phyloP scores from a whole-genome alignment of 2,113 vertebrate genomes.

The Athene cunicularia region DNA sequence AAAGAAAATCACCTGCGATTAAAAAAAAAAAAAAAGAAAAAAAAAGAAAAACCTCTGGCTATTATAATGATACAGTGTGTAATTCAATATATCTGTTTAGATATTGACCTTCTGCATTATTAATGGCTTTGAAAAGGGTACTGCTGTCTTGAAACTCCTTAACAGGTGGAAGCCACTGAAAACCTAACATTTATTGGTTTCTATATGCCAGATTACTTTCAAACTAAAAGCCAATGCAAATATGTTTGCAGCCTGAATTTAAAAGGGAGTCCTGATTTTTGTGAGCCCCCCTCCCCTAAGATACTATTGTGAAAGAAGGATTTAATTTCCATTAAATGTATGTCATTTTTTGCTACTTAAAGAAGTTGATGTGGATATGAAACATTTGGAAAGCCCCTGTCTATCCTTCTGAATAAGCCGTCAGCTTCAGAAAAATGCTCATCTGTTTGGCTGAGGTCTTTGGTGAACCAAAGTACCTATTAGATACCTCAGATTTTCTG shows the following conservation, averaged over 20 bases:
- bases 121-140: slow-evolving; percentile 54
- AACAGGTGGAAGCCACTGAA: slow-evolving; percentile 44
- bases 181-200: slow-evolving; percentile 51
- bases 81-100: slow-evolving; percentile 56
- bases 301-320: background rate
- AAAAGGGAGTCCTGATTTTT: background rate
- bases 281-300: background rate
- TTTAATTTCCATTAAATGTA: background rate
- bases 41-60: background rate
- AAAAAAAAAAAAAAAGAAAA: background rate
- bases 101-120: slow-evolving; percentile 58
- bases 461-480: background rate
- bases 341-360: background rate
- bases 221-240: background rate
- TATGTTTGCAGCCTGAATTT: background rate
- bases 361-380: background rate
- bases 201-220: slow-evolving; percentile 13
- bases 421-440: background rate
- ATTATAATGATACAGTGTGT: slow-evolving; percentile 1
- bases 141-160: slow-evolving; percentile 31
- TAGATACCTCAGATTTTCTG: background rate
- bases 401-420: background rate
- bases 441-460: background rate
- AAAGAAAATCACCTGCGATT: slow-evolving; percentile 2
- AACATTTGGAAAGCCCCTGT: background rate